Conservation (phyloP, 64 coral and sea anemone genomes). For the Anthopleura sola region DNA sequence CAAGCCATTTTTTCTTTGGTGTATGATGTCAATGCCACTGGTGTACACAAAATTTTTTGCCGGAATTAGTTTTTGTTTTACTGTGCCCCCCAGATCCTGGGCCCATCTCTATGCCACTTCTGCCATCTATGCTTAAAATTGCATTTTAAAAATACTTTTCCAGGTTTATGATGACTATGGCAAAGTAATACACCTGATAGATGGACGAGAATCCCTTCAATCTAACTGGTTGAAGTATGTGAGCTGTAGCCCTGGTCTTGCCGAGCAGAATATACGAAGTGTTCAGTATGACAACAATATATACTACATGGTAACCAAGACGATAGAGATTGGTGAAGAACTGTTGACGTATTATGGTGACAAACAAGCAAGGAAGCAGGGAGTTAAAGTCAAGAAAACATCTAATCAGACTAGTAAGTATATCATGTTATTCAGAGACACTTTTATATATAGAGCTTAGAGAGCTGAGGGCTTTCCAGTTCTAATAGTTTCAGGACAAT, state of each 20-base stretch:
- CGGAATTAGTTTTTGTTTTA: no score
- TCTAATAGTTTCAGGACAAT: no score
- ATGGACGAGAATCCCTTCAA: conserved; percentile 84
- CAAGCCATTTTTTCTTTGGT: no score
- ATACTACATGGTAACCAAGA: conserved; percentile 91
- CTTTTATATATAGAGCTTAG: no score
- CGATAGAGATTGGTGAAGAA: conserved; percentile 78
- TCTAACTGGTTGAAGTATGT: conserved; percentile 98
- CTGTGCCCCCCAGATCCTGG: no score
- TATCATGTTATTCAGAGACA: no score
- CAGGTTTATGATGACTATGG: conserved; percentile 97
- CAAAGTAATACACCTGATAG: conserved; percentile 70
- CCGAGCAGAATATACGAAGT: conserved; percentile 79
- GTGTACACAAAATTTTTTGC: no score
- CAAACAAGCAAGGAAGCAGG: conserved; percentile 71
- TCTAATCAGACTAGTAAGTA: not conserved
- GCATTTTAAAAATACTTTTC: conserved; percentile 10
- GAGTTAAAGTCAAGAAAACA: conserved; percentile 45
- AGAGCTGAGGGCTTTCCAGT: no score
- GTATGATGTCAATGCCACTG: no score
- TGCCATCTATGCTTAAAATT: not conserved
- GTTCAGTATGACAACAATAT: conserved; percentile 98
- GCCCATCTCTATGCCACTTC: no score
- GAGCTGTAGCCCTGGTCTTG: conserved; percentile 39
- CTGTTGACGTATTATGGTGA: conserved; percentile 75